Evolutionary conservation across 2,888 invertebrate species (phyloP).

Genomic region (Diaperis boleti): DNA sequence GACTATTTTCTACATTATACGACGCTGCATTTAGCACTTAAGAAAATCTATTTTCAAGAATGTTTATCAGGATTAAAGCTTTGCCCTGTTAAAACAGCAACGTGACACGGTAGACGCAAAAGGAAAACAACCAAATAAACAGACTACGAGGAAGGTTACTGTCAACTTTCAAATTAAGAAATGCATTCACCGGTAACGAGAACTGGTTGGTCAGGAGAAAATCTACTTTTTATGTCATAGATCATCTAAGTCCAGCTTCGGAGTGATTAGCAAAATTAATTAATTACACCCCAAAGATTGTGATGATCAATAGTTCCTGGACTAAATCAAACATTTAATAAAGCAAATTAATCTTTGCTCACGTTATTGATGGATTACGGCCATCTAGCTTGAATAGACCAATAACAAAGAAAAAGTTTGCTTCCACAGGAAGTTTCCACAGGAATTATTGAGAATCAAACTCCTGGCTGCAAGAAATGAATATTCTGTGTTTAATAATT

Average conservation of each 20-base stretch:
- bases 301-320: conserved; percentile 29
- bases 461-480: too few relatives aligned
- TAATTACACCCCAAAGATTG: conserved; percentile 33
- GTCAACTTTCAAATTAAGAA: conserved; percentile 31
- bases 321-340: conserved; percentile 37
- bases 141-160: conserved; percentile 23
- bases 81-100: too few relatives aligned
- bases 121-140: conserved; percentile 40
- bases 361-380: conserved; percentile 36
- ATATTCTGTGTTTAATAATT: too few relatives aligned
- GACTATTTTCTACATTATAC: not conserved
- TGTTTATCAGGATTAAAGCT: conserved; percentile 4
- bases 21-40: not conserved
- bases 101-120: conserved; percentile 31
- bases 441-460: conserved; percentile 1
- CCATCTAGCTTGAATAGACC: not conserved
- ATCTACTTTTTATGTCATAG: conserved; percentile 19
- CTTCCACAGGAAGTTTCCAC: conserved; percentile 3
- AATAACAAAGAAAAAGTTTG: conserved; percentile 9
- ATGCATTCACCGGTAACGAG: conserved; percentile 10
- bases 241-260: conserved; percentile 18
- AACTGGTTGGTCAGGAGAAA: too few relatives aligned
- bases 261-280: conserved; percentile 31
- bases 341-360: conserved; percentile 28
- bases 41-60: not conserved